Evolutionary conservation across 2,888 invertebrate species (phyloP), one percentile per base, ranked within the genome.

Genomic region (Drepanosiphum platanoidis): DNA sequence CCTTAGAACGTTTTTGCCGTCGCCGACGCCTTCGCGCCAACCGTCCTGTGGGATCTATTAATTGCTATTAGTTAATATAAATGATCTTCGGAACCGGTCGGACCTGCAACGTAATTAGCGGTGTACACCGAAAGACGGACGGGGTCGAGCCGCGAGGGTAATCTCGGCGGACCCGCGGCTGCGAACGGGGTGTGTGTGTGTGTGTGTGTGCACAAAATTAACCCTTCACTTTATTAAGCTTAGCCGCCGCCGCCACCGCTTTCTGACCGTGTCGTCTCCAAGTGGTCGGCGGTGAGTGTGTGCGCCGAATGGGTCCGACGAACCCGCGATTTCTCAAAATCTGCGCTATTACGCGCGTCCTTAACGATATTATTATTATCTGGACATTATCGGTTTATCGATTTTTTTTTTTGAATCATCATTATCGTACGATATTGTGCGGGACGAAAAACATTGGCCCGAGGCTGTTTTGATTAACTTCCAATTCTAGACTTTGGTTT

Each of bases 31-130:
- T 61, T 15, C 74, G 52, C 72, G 83, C 74, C 83, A 66, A 83
- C 84, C 75, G 84, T 77, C 83, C 18, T 52, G 46, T 3, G 84
- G 75, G 75, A 84, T 84, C 84, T 84, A 84, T 84, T 84, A 84
- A 84, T 84, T 68, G 84, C 84, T 84, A 84, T 84, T 84, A 84
- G 84, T 84, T 84, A 84, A 84, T 75, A 84, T 77, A 84, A 84
- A 84, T 77, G 84, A 84, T 77, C 52, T 84, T 84, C 84, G 84
- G 52, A 66, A 46, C 66, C 66, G 42, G 61, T 68, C 61, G 74
- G 39, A 30, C 61, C 42, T 4, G 5, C 70, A 34, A 30, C 39
- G n/a, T 84, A 84, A 84, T 84, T 84, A 84, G 84, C 58, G 84
- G 75, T n/a, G n/a, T 36, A 34, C 58, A 58, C 39, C 75, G 64